Evolutionary conservation across 2,888 invertebrate genomes (phyloP).

Genomic region (Odontomyia ornata): DNA sequence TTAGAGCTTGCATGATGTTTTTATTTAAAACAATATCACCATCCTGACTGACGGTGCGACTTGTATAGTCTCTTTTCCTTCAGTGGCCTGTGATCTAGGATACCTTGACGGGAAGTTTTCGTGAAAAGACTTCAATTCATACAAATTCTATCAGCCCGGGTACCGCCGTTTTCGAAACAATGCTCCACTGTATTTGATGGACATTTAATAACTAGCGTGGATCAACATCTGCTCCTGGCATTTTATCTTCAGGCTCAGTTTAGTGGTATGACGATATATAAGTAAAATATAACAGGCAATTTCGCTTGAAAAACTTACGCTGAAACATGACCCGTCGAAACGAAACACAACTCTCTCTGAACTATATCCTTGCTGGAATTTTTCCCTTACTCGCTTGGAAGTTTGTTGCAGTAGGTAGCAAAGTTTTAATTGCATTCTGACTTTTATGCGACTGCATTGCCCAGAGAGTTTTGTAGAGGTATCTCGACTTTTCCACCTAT

Average conservation of each 20-base stretch:
- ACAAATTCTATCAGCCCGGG: neutral
- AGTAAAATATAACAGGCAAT: too few species aligned
- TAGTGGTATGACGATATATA: too few species aligned
- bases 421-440: slow-evolving; percentile 2
- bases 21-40: too few species aligned
- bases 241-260: slow-evolving; percentile 5
- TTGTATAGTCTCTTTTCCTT: too few species aligned
- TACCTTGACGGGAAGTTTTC: too few species aligned
- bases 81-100: too few species aligned
- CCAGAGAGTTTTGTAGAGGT: neutral
- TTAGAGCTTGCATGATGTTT: too few species aligned
- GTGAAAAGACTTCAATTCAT: too few species aligned
- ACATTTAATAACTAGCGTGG: slow-evolving; percentile 36
- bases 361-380: too few species aligned
- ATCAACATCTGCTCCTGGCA: slow-evolving; percentile 28
- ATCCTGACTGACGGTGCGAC: too few species aligned
- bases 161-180: neutral
- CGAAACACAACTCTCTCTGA: too few species aligned
- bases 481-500: neutral
- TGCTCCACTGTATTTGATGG: slow-evolving; percentile 23
- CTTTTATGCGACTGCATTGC: slow-evolving; percentile 4
- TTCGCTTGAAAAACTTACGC: too few species aligned
- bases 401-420: slow-evolving; percentile 1
- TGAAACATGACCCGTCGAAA: neutral
- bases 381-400: neutral